phyloP scores from a whole-genome alignment of 2,888 invertebrate species.

The Flexamia atlantica region DNA sequence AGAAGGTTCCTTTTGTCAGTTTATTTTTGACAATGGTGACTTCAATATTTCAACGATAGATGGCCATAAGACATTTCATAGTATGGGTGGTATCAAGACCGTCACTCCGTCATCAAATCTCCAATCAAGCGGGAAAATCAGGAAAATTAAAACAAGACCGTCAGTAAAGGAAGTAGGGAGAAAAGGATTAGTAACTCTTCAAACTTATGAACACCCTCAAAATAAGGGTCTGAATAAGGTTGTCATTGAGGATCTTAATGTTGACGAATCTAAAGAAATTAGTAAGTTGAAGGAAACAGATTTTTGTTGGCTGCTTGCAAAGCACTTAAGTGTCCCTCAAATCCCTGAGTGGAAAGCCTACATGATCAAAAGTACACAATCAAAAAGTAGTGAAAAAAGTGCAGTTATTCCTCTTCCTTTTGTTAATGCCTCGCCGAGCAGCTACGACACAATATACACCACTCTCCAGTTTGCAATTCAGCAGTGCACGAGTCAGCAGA shows the following conservation, averaged over 20 bases:
- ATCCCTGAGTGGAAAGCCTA: slow-evolving; percentile 70
- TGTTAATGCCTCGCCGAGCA: slow-evolving; percentile 71
- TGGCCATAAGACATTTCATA: slow-evolving; percentile 68
- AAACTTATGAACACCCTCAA: not conserved
- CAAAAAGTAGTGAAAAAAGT: slow-evolving; percentile 67
- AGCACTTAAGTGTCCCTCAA: slow-evolving; percentile 13
- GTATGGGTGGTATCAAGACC: slow-evolving; percentile 68
- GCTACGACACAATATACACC: slow-evolving; percentile 68
- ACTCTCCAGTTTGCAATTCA: slow-evolving; percentile 72
- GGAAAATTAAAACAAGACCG: not conserved
- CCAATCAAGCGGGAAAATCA: slow-evolving; percentile 13
- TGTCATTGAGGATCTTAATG: not conserved
- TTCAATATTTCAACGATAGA: slow-evolving; percentile 67
- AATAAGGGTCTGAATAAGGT: not conserved
- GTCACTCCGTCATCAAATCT: slow-evolving; percentile 41
- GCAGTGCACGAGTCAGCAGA: slow-evolving; percentile 67
- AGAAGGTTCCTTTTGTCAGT: slow-evolving; percentile 63
- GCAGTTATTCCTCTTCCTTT: slow-evolving; percentile 72
- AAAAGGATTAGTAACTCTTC: not conserved
- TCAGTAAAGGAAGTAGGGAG: too few relatives aligned
- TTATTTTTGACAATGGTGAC: slow-evolving; percentile 66
- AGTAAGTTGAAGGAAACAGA: slow-evolving; percentile 4
- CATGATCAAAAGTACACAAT: slow-evolving; percentile 69
- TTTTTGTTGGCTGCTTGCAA: slow-evolving; percentile 37
- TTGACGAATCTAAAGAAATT: not conserved